These are phyloP conservation scores for Campoletis sonorensis DNA, from an alignment of 1,140 invertebrate genomes.

Conservation along the genomic window DNA sequence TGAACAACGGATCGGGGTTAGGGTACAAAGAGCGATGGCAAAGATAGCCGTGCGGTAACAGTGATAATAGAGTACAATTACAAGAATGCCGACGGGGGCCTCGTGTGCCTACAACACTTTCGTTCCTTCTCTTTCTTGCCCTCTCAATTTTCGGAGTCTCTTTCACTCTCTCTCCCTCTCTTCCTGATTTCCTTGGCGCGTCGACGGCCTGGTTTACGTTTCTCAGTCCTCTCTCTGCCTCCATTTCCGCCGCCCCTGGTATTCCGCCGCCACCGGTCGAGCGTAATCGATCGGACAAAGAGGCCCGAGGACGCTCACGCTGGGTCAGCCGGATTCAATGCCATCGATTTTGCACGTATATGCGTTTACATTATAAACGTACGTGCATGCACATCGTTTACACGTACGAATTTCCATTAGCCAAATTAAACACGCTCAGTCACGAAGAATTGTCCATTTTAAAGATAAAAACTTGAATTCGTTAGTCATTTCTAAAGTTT, in stretches of 20 bases:
- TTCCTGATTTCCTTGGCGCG: conserved; percentile 30
- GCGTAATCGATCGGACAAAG: conserved; percentile 49
- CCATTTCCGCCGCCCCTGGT: conserved; percentile 26
- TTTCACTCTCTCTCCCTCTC: conserved; percentile 11
- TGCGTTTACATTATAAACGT: conserved; percentile 10
- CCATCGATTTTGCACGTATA: conserved; percentile 43
- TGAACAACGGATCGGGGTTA: conserved; percentile 53
- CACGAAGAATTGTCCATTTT: background rate
- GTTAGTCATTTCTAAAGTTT: too few relatives aligned
- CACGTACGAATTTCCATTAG: conserved; percentile 9
- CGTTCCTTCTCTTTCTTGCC: conserved; percentile 30
- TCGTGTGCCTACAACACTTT: conserved; percentile 30
- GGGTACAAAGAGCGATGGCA: conserved; percentile 52
- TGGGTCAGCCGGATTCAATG: conserved; percentile 57
- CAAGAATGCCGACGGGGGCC: conserved; percentile 52
- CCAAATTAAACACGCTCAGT: background rate
- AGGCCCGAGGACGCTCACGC: conserved; percentile 48
- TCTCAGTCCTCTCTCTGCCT: conserved; percentile 15
- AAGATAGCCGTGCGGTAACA: conserved; percentile 52
- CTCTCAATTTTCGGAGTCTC: conserved; percentile 26
- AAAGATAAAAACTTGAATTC: conserved; percentile 5
- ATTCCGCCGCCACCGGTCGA: conserved; percentile 33
- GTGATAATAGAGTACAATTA: conserved; percentile 59
- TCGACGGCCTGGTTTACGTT: conserved; percentile 44
- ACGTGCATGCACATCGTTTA: background rate